Conservation (phyloP, 1,140 invertebrate genomes). For the Drosophila neocordata region DNA sequence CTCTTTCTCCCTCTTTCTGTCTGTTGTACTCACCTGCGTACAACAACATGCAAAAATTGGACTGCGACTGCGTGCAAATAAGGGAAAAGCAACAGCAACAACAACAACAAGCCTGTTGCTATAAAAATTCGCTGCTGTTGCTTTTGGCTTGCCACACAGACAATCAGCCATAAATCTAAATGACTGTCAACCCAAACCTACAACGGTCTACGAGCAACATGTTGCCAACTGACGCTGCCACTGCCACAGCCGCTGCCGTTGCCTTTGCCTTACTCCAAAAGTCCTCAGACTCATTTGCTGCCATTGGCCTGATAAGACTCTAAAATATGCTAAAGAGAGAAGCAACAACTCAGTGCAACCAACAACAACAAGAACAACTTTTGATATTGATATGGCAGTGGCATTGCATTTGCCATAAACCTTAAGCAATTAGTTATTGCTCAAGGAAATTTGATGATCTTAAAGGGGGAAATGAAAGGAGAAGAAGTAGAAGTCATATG, state of each 20-base stretch:
- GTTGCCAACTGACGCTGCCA: constrained; percentile 54
- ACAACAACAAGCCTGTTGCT: constrained; percentile 40
- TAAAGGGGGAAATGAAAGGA: not conserved
- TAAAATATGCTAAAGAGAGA: constrained; percentile 76
- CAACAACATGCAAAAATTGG: constrained; percentile 64
- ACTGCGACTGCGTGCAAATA: constrained; percentile 59
- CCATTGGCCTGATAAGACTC: constrained; percentile 69
- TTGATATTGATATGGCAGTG: constrained; percentile 61
- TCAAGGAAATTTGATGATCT: constrained; percentile 32
- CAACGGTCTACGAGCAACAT: constrained; percentile 71
- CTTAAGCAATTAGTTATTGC: constrained; percentile 62
- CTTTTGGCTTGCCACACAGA: constrained; percentile 49
- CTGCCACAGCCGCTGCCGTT: too few relatives aligned
- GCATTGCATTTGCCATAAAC: constrained; percentile 69
- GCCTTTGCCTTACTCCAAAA: too few relatives aligned
- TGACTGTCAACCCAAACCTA: constrained; percentile 79
- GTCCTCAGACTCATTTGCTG: constrained; percentile 66
- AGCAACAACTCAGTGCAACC: constrained; percentile 15
- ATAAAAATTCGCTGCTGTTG: constrained; percentile 62
- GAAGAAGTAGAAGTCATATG: too few relatives aligned
- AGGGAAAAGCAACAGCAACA: constrained; percentile 36
- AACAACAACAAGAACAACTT: not conserved
- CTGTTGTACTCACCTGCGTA: constrained; percentile 77
- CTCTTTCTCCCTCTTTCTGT: not conserved
- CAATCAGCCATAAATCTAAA: constrained; percentile 82